Percentiles rank a stretch among this genome's conserved stretches.
phyloP scores from a whole-genome alignment of 2,888 invertebrate genomes.

The Eilema sororculum region DNA sequence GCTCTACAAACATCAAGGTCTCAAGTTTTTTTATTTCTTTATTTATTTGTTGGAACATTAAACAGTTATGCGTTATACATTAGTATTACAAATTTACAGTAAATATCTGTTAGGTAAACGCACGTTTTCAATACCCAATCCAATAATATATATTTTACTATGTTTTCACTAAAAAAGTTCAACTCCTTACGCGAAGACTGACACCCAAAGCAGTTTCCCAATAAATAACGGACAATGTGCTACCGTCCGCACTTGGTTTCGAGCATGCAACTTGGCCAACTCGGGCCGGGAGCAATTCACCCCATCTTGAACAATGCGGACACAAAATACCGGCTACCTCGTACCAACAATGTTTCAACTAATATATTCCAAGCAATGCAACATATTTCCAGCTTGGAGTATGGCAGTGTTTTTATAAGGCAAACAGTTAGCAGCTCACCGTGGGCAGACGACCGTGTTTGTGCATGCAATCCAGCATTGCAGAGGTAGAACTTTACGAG shows the following conservation, averaged over 20 bases:
- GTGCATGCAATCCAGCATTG: not conserved
- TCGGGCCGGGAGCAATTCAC: constrained; percentile 3
- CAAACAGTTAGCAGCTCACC: constrained; percentile 5
- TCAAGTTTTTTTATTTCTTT: no score
- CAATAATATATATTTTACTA: not conserved
- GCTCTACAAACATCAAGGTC: not conserved
- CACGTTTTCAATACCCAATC: no score
- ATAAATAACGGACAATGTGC: not conserved
- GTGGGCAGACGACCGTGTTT: not conserved
- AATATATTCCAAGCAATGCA: constrained; percentile 14
- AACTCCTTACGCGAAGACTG: not conserved
- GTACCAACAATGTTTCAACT: constrained; percentile 10
- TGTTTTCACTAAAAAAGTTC: not conserved
- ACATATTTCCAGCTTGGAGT: constrained; percentile 7
- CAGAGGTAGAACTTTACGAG: not conserved
- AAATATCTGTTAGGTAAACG: no score
- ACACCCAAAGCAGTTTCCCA: not conserved
- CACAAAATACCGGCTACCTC: not conserved
- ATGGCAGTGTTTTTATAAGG: not conserved
- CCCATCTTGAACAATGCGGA: constrained; percentile 5
- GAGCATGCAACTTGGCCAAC: not conserved
- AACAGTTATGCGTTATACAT: no score
- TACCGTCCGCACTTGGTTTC: constrained; percentile 3
- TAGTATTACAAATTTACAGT: no score
- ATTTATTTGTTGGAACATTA: no score